Percentiles rank a stretch among this genome's conserved stretches.
phyloP scores from a whole-genome alignment of 2,888 invertebrate species.

The Sthenelais limicola region DNA sequence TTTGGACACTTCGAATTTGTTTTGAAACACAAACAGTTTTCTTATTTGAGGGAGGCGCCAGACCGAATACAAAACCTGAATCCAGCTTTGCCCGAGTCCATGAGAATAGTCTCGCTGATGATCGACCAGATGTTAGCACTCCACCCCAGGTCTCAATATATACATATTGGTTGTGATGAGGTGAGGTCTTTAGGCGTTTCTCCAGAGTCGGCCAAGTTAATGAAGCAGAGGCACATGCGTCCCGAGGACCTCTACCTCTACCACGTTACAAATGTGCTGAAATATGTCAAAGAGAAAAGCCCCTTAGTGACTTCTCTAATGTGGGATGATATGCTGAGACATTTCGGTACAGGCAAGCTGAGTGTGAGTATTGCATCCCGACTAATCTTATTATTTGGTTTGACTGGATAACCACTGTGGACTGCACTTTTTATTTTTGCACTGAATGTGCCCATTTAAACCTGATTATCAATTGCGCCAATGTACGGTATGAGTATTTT shows the following conservation, averaged over 20 bases:
- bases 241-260: slow-evolving; percentile 35
- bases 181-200: slow-evolving; percentile 56
- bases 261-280: slow-evolving; percentile 65
- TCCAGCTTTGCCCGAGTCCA: slow-evolving; percentile 75
- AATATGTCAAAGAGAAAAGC: slow-evolving; percentile 78
- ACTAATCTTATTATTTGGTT: too few species aligned
- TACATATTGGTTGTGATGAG: slow-evolving; percentile 89
- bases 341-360: too few species aligned
- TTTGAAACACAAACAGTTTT: slow-evolving; percentile 80
- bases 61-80: slow-evolving; percentile 79
- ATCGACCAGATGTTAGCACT: slow-evolving; percentile 60
- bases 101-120: slow-evolving; percentile 4
- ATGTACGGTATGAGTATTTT: too few species aligned
- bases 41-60: slow-evolving; percentile 79
- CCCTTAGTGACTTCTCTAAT: slow-evolving; percentile 78
- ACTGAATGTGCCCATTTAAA: too few species aligned
- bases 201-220: slow-evolving; percentile 3
- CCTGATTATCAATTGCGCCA: too few species aligned
- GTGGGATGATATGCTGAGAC: slow-evolving; percentile 92
- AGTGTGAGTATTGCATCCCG: too few species aligned
- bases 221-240: slow-evolving; percentile 10
- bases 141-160: slow-evolving; percentile 77
- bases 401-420: too few species aligned
- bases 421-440: too few species aligned
- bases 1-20: slow-evolving; percentile 89